Conservation (phyloP, 2,888 invertebrate species). For the Elgonia sp. region DNA sequence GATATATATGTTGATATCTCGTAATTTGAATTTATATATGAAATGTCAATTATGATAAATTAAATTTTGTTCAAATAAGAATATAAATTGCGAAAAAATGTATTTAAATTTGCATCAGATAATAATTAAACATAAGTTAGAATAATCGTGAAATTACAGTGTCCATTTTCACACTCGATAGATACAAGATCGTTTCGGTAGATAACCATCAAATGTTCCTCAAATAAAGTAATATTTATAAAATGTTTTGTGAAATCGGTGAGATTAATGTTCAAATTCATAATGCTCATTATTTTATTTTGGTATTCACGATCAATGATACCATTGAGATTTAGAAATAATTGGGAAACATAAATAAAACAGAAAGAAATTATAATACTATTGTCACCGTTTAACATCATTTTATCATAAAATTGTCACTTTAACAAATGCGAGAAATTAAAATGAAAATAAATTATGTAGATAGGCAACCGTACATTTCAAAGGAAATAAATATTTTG, state of each 20-base stretch:
- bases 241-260: conserved; percentile 49
- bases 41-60: too few species aligned
- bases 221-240: conserved; percentile 63
- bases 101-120: too few species aligned
- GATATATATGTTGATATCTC: too few species aligned
- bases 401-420: conserved; percentile 46
- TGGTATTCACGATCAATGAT: conserved; percentile 54
- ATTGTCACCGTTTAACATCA: conserved; percentile 43
- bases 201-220: conserved; percentile 56
- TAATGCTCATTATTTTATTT: conserved; percentile 43
- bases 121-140: too few species aligned
- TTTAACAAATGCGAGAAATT: conserved; percentile 42
- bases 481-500: not conserved
- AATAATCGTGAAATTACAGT: conserved; percentile 25
- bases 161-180: conserved; percentile 66
- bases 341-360: conserved; percentile 47
- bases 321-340: conserved; percentile 50
- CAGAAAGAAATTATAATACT: conserved; percentile 34
- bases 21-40: too few species aligned
- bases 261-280: conserved; percentile 61
- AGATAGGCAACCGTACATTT: not conserved
- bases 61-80: too few species aligned
- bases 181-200: conserved; percentile 50
- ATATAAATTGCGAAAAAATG: too few species aligned
- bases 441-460: conserved; percentile 51